These are phyloP conservation scores for Molossus alvarezi DNA, from an alignment of 2,797 vertebrate genomes.

Conservation along the genomic window DNA sequence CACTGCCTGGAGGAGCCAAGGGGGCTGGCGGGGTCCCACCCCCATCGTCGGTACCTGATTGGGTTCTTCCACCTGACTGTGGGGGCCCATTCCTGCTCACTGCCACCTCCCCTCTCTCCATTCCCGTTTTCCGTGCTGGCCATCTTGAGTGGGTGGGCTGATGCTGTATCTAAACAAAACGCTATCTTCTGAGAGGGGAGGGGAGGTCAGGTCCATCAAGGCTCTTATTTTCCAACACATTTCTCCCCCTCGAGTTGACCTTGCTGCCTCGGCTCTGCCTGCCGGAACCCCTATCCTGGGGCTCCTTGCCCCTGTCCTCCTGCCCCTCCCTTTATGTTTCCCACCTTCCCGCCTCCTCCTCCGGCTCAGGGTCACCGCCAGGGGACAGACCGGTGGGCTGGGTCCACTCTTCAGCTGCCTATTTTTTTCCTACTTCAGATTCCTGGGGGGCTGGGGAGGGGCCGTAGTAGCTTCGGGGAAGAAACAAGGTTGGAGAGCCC, in stretches of 20 bases:
- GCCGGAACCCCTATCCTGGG: neutral
- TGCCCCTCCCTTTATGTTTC: neutral
- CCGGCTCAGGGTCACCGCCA: constrained; percentile 41
- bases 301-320: neutral
- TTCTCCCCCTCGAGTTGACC: neutral
- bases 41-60: no score
- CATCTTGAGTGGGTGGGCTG: neutral
- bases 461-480: neutral
- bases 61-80: neutral
- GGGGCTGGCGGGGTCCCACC: no score
- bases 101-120: neutral
- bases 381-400: constrained; percentile 15
- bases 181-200: neutral
- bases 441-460: neutral
- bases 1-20: neutral
- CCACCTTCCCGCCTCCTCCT: neutral
- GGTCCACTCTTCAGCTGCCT: constrained; percentile 32
- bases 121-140: neutral
- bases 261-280: neutral
- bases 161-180: neutral
- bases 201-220: neutral
- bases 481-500: constrained; percentile 38
- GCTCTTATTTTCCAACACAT: neutral
- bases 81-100: no score
- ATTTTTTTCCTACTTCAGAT: neutral